These are phyloP conservation scores for Mactra quadrangularis DNA, from an alignment of 1,140 invertebrate species.

Conservation along the genomic window DNA sequence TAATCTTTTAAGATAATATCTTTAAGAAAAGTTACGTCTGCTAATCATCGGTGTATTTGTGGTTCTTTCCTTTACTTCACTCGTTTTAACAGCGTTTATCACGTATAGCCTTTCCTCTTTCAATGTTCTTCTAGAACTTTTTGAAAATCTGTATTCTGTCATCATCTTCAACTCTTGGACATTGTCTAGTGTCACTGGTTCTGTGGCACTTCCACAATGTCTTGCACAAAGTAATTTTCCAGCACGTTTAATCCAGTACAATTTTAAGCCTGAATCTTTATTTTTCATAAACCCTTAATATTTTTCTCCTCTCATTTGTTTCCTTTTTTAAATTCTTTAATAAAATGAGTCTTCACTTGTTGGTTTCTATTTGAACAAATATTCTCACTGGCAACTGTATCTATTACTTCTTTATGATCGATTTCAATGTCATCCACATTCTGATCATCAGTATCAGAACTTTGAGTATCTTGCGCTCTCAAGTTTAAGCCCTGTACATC, in stretches of 20 bases:
- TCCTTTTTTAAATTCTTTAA: slow-evolving; percentile 27
- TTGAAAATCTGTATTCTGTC: slow-evolving; percentile 24
- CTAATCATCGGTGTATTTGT: not conserved
- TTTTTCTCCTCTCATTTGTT: slow-evolving; percentile 33
- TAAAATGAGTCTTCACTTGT: not conserved
- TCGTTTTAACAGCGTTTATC: not conserved
- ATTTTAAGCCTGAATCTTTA: slow-evolving; percentile 25
- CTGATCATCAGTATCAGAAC: slow-evolving; percentile 15
- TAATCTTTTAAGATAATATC: slow-evolving; percentile 14
- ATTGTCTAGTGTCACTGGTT: slow-evolving; percentile 7
- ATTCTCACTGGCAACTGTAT: not conserved
- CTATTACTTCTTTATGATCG: slow-evolving; percentile 31
- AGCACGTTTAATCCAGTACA: slow-evolving; percentile 19
- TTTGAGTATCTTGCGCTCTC: not conserved
- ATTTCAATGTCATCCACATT: not conserved
- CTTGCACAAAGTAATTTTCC: slow-evolving; percentile 3
- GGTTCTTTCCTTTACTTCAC: slow-evolving; percentile 18
- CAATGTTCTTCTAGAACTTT: slow-evolving; percentile 35
- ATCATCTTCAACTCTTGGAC: slow-evolving; percentile 15
- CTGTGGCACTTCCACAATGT: slow-evolving; percentile 15
- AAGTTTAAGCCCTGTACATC: slow-evolving; percentile 16
- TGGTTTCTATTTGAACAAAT: slow-evolving; percentile 11
- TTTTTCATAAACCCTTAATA: slow-evolving; percentile 26
- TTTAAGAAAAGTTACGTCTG: slow-evolving; percentile 40
- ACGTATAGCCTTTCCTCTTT: slow-evolving; percentile 12